These are phyloP conservation scores for Tetrax tetrax DNA, from an alignment of 2,113 vertebrate genomes.

Conservation along the genomic window DNA sequence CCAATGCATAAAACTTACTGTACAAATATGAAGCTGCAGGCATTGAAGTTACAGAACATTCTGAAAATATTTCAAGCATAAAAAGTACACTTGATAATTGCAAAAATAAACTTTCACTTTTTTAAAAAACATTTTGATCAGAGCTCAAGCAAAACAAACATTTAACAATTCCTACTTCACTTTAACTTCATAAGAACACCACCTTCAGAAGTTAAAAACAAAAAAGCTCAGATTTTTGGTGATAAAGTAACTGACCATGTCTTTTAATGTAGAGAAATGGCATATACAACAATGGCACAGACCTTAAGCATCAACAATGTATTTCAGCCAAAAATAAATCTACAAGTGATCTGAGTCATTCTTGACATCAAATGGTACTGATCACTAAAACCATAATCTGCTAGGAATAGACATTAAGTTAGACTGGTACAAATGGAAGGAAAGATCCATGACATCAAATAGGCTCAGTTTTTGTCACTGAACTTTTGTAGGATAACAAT, in stretches of 20 bases:
- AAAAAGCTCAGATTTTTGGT: not conserved
- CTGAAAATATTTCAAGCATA: constrained; percentile 72
- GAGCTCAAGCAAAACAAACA: constrained; percentile 70
- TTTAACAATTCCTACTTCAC: constrained; percentile 40
- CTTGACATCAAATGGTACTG: constrained; percentile 34
- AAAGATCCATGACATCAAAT: constrained; percentile 36
- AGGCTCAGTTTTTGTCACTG: constrained; percentile 44
- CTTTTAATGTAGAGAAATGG: constrained; percentile 34
- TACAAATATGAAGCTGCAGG: constrained; percentile 63
- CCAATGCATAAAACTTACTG: constrained; percentile 19
- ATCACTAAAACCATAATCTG: constrained; percentile 42
- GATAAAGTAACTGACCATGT: not conserved
- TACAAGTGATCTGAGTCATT: constrained; percentile 39
- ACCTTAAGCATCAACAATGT: constrained; percentile 30
- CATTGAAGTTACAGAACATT: constrained; percentile 64
- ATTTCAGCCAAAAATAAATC: constrained; percentile 49
- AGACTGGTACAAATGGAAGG: constrained; percentile 44
- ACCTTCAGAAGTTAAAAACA: constrained; percentile 1
- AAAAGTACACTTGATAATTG: constrained; percentile 72
- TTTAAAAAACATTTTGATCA: constrained; percentile 71
- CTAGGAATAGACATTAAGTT: not conserved
- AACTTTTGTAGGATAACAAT: constrained; percentile 29
- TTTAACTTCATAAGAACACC: constrained; percentile 28
- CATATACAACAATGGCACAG: constrained; percentile 48
- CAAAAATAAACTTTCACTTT: constrained; percentile 80